Conservation (phyloP, 2,888 invertebrate genomes). For the Ganaspis brasiliensis region DNA sequence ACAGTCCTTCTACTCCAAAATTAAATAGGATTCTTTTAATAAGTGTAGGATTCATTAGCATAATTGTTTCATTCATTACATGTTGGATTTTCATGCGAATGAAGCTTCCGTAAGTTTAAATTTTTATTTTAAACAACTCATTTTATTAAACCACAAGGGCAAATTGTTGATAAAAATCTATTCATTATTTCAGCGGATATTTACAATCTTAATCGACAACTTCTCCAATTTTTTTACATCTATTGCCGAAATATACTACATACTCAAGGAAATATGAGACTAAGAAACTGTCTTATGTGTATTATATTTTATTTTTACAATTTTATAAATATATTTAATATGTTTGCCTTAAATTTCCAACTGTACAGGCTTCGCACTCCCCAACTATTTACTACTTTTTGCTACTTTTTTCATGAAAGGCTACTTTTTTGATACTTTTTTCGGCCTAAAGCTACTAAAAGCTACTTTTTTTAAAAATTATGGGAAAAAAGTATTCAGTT, state of each 20-base stretch:
- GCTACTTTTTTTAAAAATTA: too few species aligned
- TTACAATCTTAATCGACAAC: constrained; percentile 72
- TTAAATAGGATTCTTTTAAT: constrained; percentile 94
- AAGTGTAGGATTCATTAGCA: constrained; percentile 94
- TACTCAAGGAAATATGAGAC: not conserved
- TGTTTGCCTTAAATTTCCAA: too few species aligned
- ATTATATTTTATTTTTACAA: too few species aligned
- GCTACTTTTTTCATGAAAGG: too few species aligned
- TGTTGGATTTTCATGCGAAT: constrained; percentile 99
- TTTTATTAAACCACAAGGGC: constrained; percentile 31
- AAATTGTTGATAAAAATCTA: constrained; percentile 43
- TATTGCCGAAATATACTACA: not conserved
- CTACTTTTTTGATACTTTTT: too few species aligned
- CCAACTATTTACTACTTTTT: too few species aligned
- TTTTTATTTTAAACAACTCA: not conserved
- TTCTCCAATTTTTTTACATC: not conserved
- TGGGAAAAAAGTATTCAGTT: too few species aligned
- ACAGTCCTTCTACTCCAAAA: constrained; percentile 94
- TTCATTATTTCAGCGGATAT: constrained; percentile 76
- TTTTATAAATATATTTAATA: too few species aligned
- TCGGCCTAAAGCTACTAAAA: too few species aligned
- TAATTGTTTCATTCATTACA: constrained; percentile 96
- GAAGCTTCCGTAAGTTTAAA: constrained; percentile 90
- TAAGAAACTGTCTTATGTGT: not conserved
- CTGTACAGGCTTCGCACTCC: too few species aligned